Conservation (phyloP, 2,113 vertebrate genomes). For the Corvus hawaiiensis region DNA sequence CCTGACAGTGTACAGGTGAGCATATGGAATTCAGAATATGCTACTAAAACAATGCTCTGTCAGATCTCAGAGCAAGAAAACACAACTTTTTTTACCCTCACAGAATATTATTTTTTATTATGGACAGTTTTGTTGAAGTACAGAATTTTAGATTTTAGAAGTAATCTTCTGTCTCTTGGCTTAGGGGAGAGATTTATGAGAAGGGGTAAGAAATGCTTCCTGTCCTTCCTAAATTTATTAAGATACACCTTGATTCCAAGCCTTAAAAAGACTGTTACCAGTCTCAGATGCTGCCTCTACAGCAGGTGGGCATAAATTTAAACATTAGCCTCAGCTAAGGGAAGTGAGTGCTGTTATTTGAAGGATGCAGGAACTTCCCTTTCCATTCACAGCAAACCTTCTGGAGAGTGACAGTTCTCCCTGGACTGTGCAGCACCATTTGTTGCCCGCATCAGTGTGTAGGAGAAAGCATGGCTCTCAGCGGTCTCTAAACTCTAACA, state of each 20-base stretch:
- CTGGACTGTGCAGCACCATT: not conserved
- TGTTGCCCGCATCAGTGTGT: accelerated
- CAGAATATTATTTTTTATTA: not conserved
- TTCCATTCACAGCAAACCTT: not conserved
- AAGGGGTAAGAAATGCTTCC: not conserved
- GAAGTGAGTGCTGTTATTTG: not conserved
- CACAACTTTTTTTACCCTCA: not conserved
- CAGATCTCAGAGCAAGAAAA: not conserved
- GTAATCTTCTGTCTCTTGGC: not conserved
- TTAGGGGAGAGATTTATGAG: not conserved
- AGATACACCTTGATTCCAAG: not conserved
- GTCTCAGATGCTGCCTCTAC: not conserved
- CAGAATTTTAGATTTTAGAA: not conserved
- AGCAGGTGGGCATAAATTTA: not conserved
- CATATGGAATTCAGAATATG: not conserved
- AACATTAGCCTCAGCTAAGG: not conserved
- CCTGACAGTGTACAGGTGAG: not conserved
- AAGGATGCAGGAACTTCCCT: not conserved
- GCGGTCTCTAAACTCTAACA: not conserved
- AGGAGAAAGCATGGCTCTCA: not conserved
- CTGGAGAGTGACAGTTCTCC: not conserved
- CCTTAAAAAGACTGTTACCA: not conserved
- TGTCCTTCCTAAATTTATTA: not conserved
- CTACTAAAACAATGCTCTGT: not conserved
- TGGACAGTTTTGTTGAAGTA: not conserved